phyloP scores from a whole-genome alignment of 2,888 invertebrate genomes.

The Tolmerus cingulatus region DNA sequence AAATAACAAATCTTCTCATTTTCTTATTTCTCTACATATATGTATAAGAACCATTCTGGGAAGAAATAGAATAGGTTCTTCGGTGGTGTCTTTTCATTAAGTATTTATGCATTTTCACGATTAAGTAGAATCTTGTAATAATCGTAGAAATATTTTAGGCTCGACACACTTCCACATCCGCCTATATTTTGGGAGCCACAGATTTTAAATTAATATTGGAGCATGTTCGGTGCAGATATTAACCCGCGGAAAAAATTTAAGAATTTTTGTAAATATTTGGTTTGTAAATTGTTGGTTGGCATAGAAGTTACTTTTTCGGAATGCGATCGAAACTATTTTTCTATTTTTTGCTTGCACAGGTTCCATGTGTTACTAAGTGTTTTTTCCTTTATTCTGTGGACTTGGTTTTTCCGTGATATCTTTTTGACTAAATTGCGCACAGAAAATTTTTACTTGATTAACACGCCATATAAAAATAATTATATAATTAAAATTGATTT shows the following conservation, averaged over 20 bases:
- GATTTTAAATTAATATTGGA: background rate
- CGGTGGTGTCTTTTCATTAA: background rate
- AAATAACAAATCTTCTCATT: background rate
- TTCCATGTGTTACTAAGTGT: background rate
- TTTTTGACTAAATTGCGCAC: background rate
- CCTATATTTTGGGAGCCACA: background rate
- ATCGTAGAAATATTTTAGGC: background rate
- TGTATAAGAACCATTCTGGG: background rate
- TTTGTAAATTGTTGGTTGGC: background rate
- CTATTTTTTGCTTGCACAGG: background rate
- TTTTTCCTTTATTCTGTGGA: background rate
- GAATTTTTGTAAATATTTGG: background rate
- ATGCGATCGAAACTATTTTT: background rate
- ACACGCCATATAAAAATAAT: background rate
- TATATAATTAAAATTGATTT: background rate
- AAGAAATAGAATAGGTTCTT: background rate
- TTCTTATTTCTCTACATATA: background rate
- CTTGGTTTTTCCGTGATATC: background rate
- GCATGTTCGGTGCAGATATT: background rate
- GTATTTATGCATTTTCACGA: background rate
- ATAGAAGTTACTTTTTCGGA: background rate
- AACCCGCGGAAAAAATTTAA: background rate
- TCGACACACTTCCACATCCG: background rate
- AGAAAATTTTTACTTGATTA: background rate
- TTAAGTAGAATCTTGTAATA: background rate